phyloP scores from a whole-genome alignment of 2,797 vertebrate species.

The Pangasius macronema region DNA sequence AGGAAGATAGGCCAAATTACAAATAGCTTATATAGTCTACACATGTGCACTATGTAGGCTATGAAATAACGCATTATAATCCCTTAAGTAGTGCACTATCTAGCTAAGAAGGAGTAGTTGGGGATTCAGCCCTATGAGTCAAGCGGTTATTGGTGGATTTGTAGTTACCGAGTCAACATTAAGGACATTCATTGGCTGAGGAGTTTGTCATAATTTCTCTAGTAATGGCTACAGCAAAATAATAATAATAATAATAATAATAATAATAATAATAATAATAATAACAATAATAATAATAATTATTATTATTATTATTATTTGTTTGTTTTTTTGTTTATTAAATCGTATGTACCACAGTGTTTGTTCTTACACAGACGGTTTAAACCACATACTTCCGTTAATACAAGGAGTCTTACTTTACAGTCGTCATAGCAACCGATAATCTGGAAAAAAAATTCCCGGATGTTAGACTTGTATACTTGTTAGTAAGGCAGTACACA shows the following conservation, averaged over 20 bases:
- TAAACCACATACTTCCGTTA: not conserved
- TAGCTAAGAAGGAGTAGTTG: not conserved
- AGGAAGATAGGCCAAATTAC: not conserved
- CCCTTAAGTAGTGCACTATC: not conserved
- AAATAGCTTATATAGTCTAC: not conserved
- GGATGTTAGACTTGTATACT: not conserved
- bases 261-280: not conserved
- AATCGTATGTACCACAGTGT: not conserved
- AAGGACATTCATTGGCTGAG: not conserved
- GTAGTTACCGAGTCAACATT: not conserved
- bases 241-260: too few relatives aligned
- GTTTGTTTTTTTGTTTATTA: not conserved
- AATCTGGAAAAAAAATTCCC: not conserved
- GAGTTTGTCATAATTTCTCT: not conserved
- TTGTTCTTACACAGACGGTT: not conserved
- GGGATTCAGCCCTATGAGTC: not conserved
- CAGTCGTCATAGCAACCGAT: not conserved
- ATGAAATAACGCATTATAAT: not conserved
- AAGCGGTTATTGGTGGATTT: slow-evolving; percentile 23
- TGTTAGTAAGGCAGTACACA: not conserved
- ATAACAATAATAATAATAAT: too few relatives aligned
- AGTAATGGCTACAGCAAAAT: not conserved
- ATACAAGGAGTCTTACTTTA: not conserved
- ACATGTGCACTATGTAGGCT: not conserved
- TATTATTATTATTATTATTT: not conserved